Evolutionary conservation across 1,140 invertebrate species (phyloP).

Genomic region (Phymorhynchus buccinoides): DNA sequence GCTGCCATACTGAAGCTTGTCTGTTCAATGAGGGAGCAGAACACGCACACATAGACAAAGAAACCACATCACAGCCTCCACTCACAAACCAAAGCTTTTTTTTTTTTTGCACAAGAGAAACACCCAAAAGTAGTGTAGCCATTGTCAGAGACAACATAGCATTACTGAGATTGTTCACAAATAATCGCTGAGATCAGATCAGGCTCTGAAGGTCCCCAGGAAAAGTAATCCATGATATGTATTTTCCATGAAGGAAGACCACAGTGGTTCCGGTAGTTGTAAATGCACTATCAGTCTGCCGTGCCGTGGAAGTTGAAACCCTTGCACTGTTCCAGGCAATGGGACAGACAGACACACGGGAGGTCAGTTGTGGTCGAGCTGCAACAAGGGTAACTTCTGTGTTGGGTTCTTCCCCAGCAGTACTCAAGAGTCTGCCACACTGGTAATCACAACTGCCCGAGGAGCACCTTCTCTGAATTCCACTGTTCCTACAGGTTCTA

Average conservation of each 20-base stretch:
- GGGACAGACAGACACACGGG: background rate
- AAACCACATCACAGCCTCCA: background rate
- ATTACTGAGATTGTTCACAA: background rate
- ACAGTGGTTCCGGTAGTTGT: background rate
- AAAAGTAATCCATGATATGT: background rate
- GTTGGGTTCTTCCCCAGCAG: background rate
- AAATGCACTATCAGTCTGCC: background rate
- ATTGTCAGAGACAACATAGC: background rate
- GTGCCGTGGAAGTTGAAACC: background rate
- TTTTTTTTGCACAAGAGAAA: background rate
- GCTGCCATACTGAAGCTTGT: conserved; percentile 25
- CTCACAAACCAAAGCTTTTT: background rate
- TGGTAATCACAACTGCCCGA: background rate
- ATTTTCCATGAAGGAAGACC: background rate
- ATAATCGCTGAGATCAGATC: background rate
- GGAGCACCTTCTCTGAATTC: background rate
- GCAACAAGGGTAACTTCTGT: background rate
- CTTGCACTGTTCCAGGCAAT: background rate
- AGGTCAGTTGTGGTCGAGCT: background rate
- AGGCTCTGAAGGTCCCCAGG: background rate
- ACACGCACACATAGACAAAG: background rate
- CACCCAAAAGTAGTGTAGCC: background rate
- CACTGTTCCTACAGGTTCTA: background rate
- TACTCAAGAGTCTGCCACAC: background rate
- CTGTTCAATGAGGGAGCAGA: background rate